phyloP scores from a whole-genome alignment of 2,797 vertebrate species.

The Molossus alvarezi region DNA sequence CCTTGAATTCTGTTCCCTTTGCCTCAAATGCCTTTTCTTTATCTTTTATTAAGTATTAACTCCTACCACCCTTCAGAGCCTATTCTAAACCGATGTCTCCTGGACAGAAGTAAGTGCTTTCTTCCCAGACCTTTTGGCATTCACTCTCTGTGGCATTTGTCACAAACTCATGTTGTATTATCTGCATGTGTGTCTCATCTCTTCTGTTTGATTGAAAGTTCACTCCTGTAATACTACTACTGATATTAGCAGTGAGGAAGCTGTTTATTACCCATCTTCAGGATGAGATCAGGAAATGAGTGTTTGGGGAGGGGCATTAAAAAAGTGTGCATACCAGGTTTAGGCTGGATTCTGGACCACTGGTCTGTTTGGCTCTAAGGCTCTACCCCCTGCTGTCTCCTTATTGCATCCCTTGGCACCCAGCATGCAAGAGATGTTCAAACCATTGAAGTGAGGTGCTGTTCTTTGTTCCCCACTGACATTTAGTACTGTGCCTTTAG shows the following conservation, averaged over 20 bases:
- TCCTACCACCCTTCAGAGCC: background rate
- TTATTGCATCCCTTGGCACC: background rate
- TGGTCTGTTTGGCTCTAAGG: background rate
- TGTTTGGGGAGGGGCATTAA: background rate
- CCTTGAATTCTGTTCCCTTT: background rate
- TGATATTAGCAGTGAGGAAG: background rate
- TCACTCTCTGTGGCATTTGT: background rate
- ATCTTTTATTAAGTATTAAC: background rate
- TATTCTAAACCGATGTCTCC: background rate
- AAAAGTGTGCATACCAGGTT: background rate
- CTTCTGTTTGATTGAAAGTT: constrained; percentile 14
- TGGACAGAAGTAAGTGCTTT: background rate
- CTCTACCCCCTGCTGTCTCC: background rate
- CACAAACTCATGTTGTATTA: background rate
- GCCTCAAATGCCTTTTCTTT: background rate
- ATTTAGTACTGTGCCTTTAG: background rate
- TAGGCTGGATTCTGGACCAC: background rate
- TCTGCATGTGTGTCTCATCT: background rate
- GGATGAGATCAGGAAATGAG: background rate
- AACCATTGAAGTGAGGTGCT: background rate
- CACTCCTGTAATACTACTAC: background rate
- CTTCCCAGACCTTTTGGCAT: background rate
- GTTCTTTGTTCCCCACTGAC: background rate
- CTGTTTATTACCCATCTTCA: background rate
- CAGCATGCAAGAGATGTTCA: background rate